These are phyloP conservation scores for Mesembrinibis cayennensis DNA, from an alignment of 2,113 vertebrate genomes.

Conservation along the genomic window DNA sequence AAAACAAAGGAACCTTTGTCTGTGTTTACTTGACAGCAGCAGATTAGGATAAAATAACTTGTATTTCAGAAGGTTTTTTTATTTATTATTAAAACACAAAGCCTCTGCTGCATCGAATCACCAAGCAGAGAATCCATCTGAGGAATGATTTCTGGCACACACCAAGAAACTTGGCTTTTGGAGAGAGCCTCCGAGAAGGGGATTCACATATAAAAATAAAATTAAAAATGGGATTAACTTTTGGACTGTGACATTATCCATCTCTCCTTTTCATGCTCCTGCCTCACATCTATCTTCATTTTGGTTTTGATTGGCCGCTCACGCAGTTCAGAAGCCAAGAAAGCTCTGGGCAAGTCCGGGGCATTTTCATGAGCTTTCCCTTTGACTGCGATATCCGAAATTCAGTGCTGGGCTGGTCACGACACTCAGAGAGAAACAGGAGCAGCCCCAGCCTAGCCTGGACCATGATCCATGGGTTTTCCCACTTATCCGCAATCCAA, in stretches of 20 bases:
- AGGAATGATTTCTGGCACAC: constrained; percentile 32
- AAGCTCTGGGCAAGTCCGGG: neutral
- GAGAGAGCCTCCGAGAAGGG: neutral
- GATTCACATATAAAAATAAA: constrained; percentile 8
- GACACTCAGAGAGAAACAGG: neutral
- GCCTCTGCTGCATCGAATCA: neutral
- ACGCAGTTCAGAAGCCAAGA: neutral
- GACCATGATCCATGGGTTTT: neutral
- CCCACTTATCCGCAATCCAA: neutral
- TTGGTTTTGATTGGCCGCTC: neutral
- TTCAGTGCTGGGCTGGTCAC: neutral
- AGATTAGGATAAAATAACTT: constrained; percentile 40
- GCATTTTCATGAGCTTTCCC: neutral
- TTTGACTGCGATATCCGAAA: neutral
- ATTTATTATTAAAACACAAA: constrained; percentile 20
- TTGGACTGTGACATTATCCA: constrained; percentile 1
- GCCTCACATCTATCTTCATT: neutral
- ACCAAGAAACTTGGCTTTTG: neutral
- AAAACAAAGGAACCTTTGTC: constrained; percentile 28
- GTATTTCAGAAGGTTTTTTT: constrained; percentile 15
- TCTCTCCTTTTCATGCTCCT: constrained; percentile 1
- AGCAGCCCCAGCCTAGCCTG: neutral
- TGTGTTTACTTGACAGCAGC: constrained; percentile 31
- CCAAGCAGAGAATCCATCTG: neutral
- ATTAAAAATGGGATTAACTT: constrained; percentile 42